Evolutionary conservation across 2,113 vertebrate genomes (phyloP).

Genomic region (Brienomyrus brachyistius): DNA sequence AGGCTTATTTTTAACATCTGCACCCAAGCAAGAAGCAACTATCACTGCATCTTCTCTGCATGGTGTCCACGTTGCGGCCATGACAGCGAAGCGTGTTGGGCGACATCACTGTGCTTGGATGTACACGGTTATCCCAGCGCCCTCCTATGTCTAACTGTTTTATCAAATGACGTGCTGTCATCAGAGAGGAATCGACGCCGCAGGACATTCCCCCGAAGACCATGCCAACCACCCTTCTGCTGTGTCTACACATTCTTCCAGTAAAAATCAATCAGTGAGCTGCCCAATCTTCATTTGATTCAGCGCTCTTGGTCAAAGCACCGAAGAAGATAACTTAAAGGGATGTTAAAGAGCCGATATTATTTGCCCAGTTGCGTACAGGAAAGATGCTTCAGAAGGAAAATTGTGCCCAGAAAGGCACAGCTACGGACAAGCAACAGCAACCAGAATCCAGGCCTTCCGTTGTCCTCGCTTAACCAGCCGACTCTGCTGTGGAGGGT

Average conservation of each 20-base stretch:
- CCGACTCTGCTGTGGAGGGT: not conserved
- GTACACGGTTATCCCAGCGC: not conserved
- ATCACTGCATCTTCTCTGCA: not conserved
- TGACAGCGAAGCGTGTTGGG: not conserved
- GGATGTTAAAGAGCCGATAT: not conserved
- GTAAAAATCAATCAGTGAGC: not conserved
- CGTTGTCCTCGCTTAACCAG: not conserved
- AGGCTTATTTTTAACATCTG: not conserved
- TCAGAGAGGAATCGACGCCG: not conserved
- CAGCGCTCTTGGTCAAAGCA: not conserved
- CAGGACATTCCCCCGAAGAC: not conserved
- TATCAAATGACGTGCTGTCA: not conserved
- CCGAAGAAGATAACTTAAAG: not conserved
- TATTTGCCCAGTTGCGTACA: not conserved
- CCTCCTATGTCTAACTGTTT: not conserved
- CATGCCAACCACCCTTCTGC: not conserved
- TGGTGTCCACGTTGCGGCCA: too few species aligned
- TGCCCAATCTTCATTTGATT: not conserved
- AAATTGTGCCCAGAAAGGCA: not conserved
- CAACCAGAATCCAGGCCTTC: not conserved
- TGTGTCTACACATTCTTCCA: not conserved
- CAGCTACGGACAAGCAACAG: not conserved
- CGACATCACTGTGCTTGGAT: not conserved
- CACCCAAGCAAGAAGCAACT: not conserved
- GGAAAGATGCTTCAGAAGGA: not conserved